Evolutionary conservation across 2,113 vertebrate genomes (phyloP).

Genomic region (Hydrolagus affinis): DNA sequence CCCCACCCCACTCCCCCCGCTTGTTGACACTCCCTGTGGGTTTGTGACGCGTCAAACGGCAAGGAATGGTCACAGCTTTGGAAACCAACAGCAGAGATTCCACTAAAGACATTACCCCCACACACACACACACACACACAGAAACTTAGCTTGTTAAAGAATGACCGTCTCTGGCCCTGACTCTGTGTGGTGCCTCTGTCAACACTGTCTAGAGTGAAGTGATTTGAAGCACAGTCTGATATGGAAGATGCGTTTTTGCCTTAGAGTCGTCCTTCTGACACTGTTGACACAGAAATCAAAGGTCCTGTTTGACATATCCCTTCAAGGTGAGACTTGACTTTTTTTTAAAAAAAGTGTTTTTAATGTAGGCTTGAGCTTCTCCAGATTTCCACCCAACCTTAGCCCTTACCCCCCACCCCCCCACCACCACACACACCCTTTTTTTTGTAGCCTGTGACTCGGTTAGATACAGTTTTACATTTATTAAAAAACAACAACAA

Average conservation of each 20-base stretch:
- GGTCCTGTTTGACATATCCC: background rate
- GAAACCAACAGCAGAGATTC: background rate
- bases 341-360: too few relatives aligned
- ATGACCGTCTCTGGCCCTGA: background rate
- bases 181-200: background rate
- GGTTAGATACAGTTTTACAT: too few relatives aligned
- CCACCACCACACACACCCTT: too few relatives aligned
- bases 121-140: too few relatives aligned
- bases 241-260: background rate
- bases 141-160: too few relatives aligned
- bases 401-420: too few relatives aligned
- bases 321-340: background rate
- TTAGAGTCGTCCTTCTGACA: background rate
- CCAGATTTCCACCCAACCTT: too few relatives aligned
- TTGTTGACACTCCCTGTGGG: background rate
- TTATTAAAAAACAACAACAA: too few relatives aligned
- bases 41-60: conserved; percentile 11
- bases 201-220: background rate
- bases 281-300: background rate
- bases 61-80: conserved; percentile 5
- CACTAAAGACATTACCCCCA: background rate
- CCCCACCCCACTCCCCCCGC: too few relatives aligned
- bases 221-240: background rate
- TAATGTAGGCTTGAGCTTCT: too few relatives aligned
- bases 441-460: too few relatives aligned